Conservation (phyloP, 2,113 vertebrate genomes). For the Pampusana beccarii region DNA sequence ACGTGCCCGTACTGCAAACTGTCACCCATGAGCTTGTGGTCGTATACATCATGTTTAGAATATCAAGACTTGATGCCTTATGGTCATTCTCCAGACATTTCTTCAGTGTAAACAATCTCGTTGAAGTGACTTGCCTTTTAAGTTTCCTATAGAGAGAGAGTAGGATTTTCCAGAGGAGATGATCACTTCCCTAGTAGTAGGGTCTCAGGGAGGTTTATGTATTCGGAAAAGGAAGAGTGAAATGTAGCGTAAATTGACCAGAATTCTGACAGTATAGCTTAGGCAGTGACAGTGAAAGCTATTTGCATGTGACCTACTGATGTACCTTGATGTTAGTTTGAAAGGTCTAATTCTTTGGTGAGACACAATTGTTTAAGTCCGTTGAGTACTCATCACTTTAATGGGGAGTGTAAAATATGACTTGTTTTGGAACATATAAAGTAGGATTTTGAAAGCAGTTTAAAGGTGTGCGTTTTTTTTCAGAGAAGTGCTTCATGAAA, state of each 20-base stretch:
- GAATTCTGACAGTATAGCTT: background rate
- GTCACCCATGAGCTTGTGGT: background rate
- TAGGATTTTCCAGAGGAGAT: background rate
- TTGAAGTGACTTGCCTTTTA: background rate
- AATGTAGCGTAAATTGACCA: background rate
- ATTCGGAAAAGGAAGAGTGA: background rate
- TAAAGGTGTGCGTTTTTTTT: background rate
- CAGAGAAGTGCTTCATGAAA: background rate
- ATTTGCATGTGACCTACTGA: rapidly evolving
- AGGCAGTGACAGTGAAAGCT: background rate
- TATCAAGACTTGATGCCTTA: background rate
- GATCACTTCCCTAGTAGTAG: background rate
- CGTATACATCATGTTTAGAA: background rate
- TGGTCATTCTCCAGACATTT: background rate
- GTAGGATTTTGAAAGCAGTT: background rate
- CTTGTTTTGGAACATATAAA: background rate
- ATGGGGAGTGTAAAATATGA: background rate
- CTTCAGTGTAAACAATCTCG: background rate
- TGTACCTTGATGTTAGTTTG: background rate
- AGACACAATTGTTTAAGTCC: background rate
- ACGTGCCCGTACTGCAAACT: background rate
- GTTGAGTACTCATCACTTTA: background rate
- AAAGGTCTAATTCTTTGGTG: background rate
- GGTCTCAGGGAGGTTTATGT: background rate
- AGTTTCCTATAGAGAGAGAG: background rate